Base-by-base conservation (phyloP, 2,888 invertebrate genomes). In the Erebia aethiops region DNA sequence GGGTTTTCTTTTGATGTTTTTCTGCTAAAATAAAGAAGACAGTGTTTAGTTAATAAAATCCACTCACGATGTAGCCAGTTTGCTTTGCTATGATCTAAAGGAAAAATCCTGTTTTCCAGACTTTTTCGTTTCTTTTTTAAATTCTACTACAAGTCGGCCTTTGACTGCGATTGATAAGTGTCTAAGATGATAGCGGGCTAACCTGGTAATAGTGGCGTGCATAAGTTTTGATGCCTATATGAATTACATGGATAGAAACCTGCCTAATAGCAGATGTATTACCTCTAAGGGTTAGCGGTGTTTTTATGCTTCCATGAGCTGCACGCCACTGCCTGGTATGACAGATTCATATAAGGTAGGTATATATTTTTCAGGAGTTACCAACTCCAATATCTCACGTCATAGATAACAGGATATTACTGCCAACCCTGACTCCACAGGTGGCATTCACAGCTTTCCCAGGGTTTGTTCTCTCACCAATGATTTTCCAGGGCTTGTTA, bases 361-460 rank as follows among this genome's bases (percentile, higher is more conserved):
- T 26, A 26, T 26, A 26, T 26, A 46, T 11, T 46, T 46, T 46
- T 46, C 35, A 58, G 58, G 14, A 13, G 35, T 58, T 21, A 13
- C n/a, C 35, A 60, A 60, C 58, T n/a, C 7, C 16, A n/a, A 60
- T 14, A 56, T 61, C 77, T 79, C 77, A 70, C 9, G 49, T 65
- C 67, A 66, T 61, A 64, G 65, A 89, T 82, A 88, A 90, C 85
- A 86, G 88, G 90, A 91, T 91, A 90, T 89, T 88, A 83, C 84
- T 82, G 88, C 84, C 85, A n/a, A 7, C 52, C 52, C 16, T 52
- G 52, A 52, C 13, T 14, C 13, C 13, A 49, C 11, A 49, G 35
- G 7, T 35, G 35, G 35, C 35, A 35, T 7, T 35, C 35, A 52
- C n/a, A 52, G 52, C n/a, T 52, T 52, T 52, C 35, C 35, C 35